Percentiles rank a stretch among this genome's conserved stretches.
Evolutionary conservation across 1,140 invertebrate species (phyloP).

Genomic region (Asbolus verrucosus): DNA sequence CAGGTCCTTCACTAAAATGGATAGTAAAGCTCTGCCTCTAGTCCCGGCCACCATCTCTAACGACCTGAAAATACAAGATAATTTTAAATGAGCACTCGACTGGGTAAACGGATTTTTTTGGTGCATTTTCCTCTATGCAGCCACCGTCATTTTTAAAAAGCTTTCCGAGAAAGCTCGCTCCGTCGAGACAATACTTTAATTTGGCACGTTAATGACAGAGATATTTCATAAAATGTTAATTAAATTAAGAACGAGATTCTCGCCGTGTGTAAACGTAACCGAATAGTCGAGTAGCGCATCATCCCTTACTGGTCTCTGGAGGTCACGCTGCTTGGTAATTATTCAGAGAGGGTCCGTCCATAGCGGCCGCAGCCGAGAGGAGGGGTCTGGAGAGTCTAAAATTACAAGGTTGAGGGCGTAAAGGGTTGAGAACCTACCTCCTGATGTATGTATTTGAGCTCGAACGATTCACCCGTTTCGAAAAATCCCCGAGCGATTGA

Average conservation of each 20-base stretch:
- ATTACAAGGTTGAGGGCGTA: slow-evolving; percentile 49
- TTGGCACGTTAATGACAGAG: not conserved
- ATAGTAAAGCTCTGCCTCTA: slow-evolving; percentile 25
- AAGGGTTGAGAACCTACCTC: slow-evolving; percentile 46
- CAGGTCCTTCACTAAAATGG: slow-evolving; percentile 41
- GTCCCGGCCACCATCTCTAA: slow-evolving; percentile 24
- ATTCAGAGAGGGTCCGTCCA: slow-evolving; percentile 49
- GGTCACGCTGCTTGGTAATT: slow-evolving; percentile 52
- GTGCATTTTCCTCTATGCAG: too few relatives aligned
- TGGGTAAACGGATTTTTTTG: not conserved
- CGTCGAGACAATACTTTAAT: slow-evolving; percentile 13
- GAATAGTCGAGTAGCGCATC: slow-evolving; percentile 50
- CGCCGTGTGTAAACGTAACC: slow-evolving; percentile 39
- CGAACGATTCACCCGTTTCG: not conserved
- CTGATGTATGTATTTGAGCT: not conserved
- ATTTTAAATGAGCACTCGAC: not conserved
- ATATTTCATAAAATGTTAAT: slow-evolving; percentile 45
- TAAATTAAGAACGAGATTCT: slow-evolving; percentile 43
- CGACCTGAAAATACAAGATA: slow-evolving; percentile 18
- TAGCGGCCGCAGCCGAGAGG: slow-evolving; percentile 26
- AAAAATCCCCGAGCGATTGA: slow-evolving; percentile 24
- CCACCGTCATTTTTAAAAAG: too few relatives aligned
- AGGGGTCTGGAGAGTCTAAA: slow-evolving; percentile 24
- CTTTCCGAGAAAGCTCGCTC: too few relatives aligned
- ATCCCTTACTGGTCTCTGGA: slow-evolving; percentile 51